Percentiles rank a stretch among this genome's conserved stretches.
phyloP scores from a whole-genome alignment of 2,888 invertebrate species.

The Lithophane socia region DNA sequence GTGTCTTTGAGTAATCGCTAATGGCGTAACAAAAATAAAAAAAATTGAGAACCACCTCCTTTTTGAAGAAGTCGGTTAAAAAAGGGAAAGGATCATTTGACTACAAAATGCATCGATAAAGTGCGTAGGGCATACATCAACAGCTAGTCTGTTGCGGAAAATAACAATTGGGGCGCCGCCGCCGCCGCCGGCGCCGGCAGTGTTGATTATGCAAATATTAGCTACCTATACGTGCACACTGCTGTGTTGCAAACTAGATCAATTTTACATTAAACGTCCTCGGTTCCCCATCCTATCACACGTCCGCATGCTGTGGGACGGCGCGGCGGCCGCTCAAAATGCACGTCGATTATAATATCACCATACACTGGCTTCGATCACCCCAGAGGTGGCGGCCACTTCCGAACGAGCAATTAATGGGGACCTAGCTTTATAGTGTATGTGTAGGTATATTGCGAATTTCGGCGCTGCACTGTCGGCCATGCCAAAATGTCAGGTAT shows the following conservation, averaged over 20 bases:
- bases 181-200: background rate
- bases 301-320: conserved; percentile 6
- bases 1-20: no score
- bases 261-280: conserved; percentile 33
- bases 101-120: background rate
- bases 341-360: conserved; percentile 23
- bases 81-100: background rate
- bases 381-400: background rate
- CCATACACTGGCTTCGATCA: background rate
- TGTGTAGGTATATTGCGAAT: background rate
- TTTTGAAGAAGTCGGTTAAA: no score
- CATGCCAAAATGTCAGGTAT: conserved; percentile 4
- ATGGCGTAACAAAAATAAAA: no score
- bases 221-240: background rate
- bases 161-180: conserved; percentile 15
- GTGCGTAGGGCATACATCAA: background rate
- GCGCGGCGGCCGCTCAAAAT: conserved; percentile 13
- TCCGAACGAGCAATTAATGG: conserved; percentile 14
- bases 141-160: background rate
- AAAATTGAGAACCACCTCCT: no score
- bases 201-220: conserved; percentile 22
- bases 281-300: conserved; percentile 23
- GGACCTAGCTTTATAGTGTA: background rate
- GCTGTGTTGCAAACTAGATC: conserved; percentile 10
- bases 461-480: background rate